Conservation (phyloP, 2,113 vertebrate genomes). For the Urocitellus parryii region DNA sequence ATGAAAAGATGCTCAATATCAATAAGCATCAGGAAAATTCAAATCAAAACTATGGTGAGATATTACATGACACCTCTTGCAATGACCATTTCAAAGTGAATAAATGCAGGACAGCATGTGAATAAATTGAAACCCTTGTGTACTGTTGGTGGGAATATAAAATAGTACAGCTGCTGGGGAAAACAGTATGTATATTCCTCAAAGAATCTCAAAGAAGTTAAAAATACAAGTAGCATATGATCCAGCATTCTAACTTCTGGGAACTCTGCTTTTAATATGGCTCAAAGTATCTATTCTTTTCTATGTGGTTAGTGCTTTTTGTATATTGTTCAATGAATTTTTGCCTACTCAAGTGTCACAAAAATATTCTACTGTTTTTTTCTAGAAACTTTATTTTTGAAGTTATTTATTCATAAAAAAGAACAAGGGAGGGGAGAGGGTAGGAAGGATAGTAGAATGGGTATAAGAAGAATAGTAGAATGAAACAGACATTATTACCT, state of each 20-base stretch:
- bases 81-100: neutral
- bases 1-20: neutral
- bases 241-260: neutral
- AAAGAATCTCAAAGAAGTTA: neutral
- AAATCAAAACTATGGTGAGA: constrained; percentile 43
- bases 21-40: neutral
- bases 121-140: neutral
- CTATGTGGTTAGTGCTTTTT: neutral
- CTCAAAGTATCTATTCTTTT: neutral
- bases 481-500: too few species aligned
- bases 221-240: neutral
- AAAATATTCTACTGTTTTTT: too few species aligned
- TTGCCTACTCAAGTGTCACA: too few species aligned
- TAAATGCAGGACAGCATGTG: neutral
- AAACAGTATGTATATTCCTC: neutral
- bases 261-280: neutral
- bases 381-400: too few species aligned
- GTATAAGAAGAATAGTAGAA: too few species aligned
- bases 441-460: too few species aligned
- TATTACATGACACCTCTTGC: neutral
- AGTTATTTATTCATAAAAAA: too few species aligned
- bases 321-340: too few species aligned
- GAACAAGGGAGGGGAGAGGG: too few species aligned
- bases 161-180: neutral
- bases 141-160: neutral